Evolutionary conservation across 2,888 invertebrate species (phyloP), one percentile per base, ranked within the genome.

Genomic region (Drosophila percnosoma): DNA sequence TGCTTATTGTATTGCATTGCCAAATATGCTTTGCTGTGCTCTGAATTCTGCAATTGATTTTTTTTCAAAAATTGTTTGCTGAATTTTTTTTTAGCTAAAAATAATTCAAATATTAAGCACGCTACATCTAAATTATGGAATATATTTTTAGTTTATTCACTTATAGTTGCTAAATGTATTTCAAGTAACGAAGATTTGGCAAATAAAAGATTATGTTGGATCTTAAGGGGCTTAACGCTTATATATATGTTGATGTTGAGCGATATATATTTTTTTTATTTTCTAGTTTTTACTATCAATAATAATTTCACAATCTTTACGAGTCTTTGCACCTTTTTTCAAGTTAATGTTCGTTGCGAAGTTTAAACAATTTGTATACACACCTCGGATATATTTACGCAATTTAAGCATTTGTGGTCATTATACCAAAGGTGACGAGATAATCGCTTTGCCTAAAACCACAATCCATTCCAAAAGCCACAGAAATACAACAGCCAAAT

Each of bases 401-500:
- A 81, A 74, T 81, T 74, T 74, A 70, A 74, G 51, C 66, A 68
- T 72, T 66, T 83, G 75, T 64, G 75, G 70, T 68, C 71, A 74
- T 71, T 55, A 68, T 62, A 48, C 63, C 53, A 67, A 78, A 78
- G 73, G 76, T 77, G 78, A 78, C 73, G 68, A 73, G 82, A 69
- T 82, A 84, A 82, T 74, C 66, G 71, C 68, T 74, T 78, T 69
- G 74, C 65, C 70, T 77, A 65, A 74, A 75, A 72, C 82, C 85
- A 62, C 86, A 82, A 64, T 33, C 68, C 78, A 75, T 57, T 70
- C 36, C 45, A 53, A 40, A 48, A 54, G 29, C 51, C 59, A 45
- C 62, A 65, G 34, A 45, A 60, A 58, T 52, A 66, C 29, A 29
- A 57, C 54, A 64, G 33, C 24, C 52, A 61, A 54, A 67, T 70